Base-by-base conservation (phyloP, 2,888 invertebrate genomes). In the Carpatolechia fugitivella region DNA sequence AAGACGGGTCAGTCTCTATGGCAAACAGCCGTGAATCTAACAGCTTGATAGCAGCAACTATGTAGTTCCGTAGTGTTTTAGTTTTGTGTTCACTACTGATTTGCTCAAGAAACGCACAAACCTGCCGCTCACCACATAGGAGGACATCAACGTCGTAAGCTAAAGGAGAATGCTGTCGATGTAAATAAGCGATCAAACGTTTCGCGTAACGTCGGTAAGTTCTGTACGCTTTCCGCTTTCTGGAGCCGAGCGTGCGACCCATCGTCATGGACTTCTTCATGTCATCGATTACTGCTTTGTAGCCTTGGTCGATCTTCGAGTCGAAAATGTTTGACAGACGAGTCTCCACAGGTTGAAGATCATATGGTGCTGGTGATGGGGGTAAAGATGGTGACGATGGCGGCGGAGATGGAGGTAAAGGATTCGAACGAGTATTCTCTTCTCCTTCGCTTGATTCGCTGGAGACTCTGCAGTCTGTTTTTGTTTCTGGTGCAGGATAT, bases 211-310 rank as follows among this genome's bases (percentile, higher is more conserved):
- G 76, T 14, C 90, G 71, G 69, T 91, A 91, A 0, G 90, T 91
- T 29, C 91, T 71, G 52, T 91, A 91, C 0, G 82, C 85, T 75
- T 91, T 90, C 41, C 90, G 81, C 62, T 91, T 91, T 47, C 85
- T 76, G 0, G 90, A 69, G 4, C 90, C 86, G 0, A 91, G 74
- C 0, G 87, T 85, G 47, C 90, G 77, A 0, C 90, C 91, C 85
- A 89, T 86, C 0, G 85, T 85, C 91, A 91, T 91, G 0, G 90
- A 89, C 62, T 91, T 91, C 63, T 91, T 91, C 91, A 91, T 91
- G 24, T 90, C 90, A 61, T 91, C 91, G 13, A 91, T 91, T 0
- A 91, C 89, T 1, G 90, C 89, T 76, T 91, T 91, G 64, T 90
- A 91, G 35, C 91, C 91, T n/a, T 90, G 90, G 56, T 91, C 91